Percentiles rank a stretch among this genome's conserved stretches.
Evolutionary conservation across 2,888 invertebrate genomes (phyloP).

Genomic region (Malacosoma neustria): DNA sequence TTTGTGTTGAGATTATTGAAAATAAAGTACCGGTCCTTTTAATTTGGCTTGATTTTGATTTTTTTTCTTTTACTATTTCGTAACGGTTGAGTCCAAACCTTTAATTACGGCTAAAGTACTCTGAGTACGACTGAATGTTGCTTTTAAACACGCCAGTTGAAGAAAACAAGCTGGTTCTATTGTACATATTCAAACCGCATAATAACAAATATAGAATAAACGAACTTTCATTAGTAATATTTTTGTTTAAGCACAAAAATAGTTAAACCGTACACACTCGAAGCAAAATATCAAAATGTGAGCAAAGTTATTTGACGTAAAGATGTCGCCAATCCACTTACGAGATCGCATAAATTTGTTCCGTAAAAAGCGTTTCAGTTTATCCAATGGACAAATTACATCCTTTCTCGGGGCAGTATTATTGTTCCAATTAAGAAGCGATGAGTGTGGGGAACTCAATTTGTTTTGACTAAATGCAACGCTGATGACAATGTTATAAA

Average conservation of each 20-base stretch:
- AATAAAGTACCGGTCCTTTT: no score
- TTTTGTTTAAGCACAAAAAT: neutral
- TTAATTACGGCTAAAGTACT: no score
- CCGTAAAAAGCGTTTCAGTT: neutral
- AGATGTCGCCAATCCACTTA: neutral
- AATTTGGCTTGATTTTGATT: no score
- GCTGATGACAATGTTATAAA: neutral
- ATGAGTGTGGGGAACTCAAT: neutral
- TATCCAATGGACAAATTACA: neutral
- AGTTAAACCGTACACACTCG: neutral
- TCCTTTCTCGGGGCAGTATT: neutral
- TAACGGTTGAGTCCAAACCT: no score
- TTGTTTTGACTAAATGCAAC: neutral
- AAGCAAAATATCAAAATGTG: neutral
- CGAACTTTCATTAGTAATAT: neutral
- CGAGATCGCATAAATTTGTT: neutral
- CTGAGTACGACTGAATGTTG: no score
- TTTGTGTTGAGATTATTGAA: no score
- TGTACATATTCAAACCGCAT: no score
- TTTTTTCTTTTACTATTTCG: no score
- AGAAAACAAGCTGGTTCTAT: no score
- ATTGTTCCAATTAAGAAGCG: neutral
- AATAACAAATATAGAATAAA: no score
- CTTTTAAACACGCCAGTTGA: no score
- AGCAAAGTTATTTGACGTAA: neutral